Evolutionary conservation across 2,113 vertebrate genomes (phyloP).

Genomic region (Coptodon rendalli): DNA sequence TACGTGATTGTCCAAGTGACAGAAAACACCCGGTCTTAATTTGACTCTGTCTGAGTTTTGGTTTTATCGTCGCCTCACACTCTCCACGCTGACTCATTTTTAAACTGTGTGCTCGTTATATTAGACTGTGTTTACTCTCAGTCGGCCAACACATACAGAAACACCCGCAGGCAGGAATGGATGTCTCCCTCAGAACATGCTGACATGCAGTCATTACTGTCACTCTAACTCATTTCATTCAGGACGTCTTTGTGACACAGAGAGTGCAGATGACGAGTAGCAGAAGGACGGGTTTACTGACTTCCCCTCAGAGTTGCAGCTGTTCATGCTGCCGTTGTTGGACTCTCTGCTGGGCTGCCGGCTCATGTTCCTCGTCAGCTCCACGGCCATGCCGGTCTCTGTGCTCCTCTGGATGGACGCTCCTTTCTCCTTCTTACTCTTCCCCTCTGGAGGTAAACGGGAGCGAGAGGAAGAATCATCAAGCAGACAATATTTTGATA

Average conservation of each 20-base stretch:
- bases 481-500: neutral
- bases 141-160: neutral
- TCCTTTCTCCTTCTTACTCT: slow-evolving; percentile 91
- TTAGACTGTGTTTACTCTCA: neutral
- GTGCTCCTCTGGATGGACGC: slow-evolving; percentile 91
- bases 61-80: accelerated
- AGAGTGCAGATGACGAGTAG: neutral
- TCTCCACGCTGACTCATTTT: neutral
- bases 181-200: neutral
- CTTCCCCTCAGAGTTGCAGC: slow-evolving; percentile 97
- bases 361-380: slow-evolving; percentile 89
- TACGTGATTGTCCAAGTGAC: accelerated
- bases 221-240: neutral
- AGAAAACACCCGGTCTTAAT: neutral
- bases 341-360: slow-evolving; percentile 94
- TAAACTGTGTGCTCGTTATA: neutral
- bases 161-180: neutral
- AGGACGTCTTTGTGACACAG: neutral
- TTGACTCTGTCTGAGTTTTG: neutral
- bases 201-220: neutral
- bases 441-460: slow-evolving; percentile 74
- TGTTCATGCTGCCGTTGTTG: slow-evolving; percentile 96
- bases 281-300: slow-evolving; percentile 67
- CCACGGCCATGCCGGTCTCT: slow-evolving; percentile 95
- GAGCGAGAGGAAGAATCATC: neutral